Percentiles rank a stretch among this genome's conserved stretches.
These are phyloP conservation scores for Cryptocheilus praepositus DNA, from an alignment of 2,888 invertebrate genomes.

Conservation along the genomic window DNA sequence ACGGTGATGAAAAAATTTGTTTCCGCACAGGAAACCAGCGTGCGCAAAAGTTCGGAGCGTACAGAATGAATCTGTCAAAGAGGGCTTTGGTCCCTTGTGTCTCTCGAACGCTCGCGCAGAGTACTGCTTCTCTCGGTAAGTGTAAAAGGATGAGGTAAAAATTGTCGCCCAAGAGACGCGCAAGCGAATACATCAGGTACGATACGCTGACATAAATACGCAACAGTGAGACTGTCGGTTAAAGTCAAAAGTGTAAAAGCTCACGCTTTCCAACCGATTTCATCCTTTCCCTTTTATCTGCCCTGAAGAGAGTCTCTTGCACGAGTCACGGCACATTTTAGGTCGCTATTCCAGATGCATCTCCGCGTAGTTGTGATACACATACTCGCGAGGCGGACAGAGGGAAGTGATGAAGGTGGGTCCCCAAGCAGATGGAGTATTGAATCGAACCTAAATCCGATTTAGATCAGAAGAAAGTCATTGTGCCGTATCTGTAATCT, in stretches of 20 bases:
- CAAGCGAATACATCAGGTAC: conserved; percentile 14
- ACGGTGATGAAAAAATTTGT: background rate
- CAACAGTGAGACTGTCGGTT: conserved; percentile 21
- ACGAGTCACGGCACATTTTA: conserved; percentile 48
- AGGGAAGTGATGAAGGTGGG: conserved; percentile 18
- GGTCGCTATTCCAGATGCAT: conserved; percentile 18
- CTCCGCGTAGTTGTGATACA: background rate
- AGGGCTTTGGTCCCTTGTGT: conserved; percentile 18
- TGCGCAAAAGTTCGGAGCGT: background rate
- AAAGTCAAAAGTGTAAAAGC: conserved; percentile 60
- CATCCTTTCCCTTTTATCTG: conserved; percentile 56
- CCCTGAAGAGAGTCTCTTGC: conserved; percentile 38
- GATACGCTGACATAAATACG: conserved; percentile 20
- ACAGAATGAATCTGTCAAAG: conserved; percentile 27
- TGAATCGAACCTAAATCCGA: conserved; percentile 54
- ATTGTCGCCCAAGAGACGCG: conserved; percentile 1
- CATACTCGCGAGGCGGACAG: background rate
- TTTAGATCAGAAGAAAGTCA: conserved; percentile 48
- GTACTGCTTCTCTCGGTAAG: background rate
- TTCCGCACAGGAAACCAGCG: conserved; percentile 11
- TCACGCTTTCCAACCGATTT: conserved; percentile 54
- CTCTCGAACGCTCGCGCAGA: conserved; percentile 5
- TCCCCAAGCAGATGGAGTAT: conserved; percentile 40
- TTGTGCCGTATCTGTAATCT: conserved; percentile 51
- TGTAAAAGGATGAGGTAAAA: conserved; percentile 1